These are phyloP conservation scores for Ptychoptera albimana DNA, from an alignment of 2,888 invertebrate species.

Conservation along the genomic window DNA sequence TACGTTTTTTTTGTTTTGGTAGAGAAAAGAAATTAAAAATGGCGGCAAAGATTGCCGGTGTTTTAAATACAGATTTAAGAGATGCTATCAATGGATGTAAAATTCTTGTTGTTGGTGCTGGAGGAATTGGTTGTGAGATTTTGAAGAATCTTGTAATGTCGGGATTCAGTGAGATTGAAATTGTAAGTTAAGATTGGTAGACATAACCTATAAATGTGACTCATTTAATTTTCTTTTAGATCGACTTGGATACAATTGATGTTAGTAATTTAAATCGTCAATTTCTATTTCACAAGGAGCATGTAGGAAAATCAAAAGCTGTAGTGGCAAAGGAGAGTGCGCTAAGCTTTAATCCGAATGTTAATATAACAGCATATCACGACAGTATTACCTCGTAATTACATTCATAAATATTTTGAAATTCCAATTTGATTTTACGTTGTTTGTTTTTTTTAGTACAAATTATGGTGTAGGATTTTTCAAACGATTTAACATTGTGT, in stretches of 20 bases:
- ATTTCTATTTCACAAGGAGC: conserved; percentile 95
- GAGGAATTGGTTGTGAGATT: conserved; percentile 98
- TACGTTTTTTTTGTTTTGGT: too few species aligned
- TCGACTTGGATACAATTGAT: conserved; percentile 98
- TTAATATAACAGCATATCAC: conserved; percentile 77
- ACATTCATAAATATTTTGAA: neutral
- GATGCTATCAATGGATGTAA: conserved; percentile 52
- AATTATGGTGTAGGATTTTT: conserved; percentile 86
- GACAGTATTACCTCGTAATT: conserved; percentile 81
- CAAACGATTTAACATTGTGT: conserved; percentile 75
- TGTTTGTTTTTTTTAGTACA: conserved; percentile 41
- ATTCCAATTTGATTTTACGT: conserved; percentile 1
- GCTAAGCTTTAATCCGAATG: conserved; percentile 71
- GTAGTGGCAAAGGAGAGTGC: conserved; percentile 82
- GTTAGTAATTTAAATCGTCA: conserved; percentile 97
- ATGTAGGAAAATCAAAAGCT: conserved; percentile 96
- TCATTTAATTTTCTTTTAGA: conserved; percentile 43
- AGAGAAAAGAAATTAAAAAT: conserved; percentile 31
- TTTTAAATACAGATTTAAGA: conserved; percentile 46
- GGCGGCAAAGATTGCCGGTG: conserved; percentile 50
- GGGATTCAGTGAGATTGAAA: conserved; percentile 85
- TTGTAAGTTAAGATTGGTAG: conserved; percentile 47
- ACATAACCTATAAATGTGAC: neutral
- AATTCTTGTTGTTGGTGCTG: conserved; percentile 85
- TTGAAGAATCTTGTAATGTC: conserved; percentile 91